Percentiles rank a stretch among this genome's conserved stretches.
Evolutionary conservation across 2,113 vertebrate species (phyloP).

Genomic region (Notothenia rossii): DNA sequence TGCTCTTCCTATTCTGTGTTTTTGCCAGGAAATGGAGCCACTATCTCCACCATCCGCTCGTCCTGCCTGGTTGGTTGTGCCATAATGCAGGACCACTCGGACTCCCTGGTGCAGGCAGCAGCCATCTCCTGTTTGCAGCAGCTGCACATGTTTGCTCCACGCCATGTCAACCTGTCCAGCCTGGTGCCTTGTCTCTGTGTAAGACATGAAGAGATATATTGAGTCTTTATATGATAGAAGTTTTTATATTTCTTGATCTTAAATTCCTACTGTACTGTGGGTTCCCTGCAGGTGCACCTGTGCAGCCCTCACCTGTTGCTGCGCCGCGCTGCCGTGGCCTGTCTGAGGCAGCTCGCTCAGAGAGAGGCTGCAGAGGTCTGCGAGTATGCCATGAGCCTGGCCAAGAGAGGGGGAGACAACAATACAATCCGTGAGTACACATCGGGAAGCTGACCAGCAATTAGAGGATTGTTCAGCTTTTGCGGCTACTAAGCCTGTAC

Average conservation of each 20-base stretch:
- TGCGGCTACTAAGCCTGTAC: no score
- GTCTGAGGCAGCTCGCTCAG: conserved; percentile 95
- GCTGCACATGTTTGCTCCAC: conserved; percentile 98
- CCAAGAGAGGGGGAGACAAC: conserved; percentile 90
- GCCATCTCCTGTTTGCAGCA: conserved; percentile 99
- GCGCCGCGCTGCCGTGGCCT: conserved; percentile 95
- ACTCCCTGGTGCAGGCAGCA: conserved; percentile 96
- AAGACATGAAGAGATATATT: conserved; percentile 39
- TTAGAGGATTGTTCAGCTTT: no score
- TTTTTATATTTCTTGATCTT: not conserved
- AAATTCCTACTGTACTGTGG: not conserved
- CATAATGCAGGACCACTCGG: conserved; percentile 99
- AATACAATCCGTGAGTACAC: conserved; percentile 87
- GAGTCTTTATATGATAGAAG: not conserved
- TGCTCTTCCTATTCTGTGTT: not conserved
- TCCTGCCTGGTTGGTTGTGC: conserved; percentile 98
- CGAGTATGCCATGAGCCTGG: conserved; percentile 97
- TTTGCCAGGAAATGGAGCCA: conserved; percentile 90
- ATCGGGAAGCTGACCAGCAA: not conserved
- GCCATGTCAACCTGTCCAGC: conserved; percentile 97
- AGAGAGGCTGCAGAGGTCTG: conserved; percentile 97
- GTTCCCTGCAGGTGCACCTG: conserved; percentile 89
- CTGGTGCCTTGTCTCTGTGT: conserved; percentile 93
- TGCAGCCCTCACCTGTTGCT: conserved; percentile 97
- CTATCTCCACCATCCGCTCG: conserved; percentile 97